Evolutionary conservation across 30 jellyfish, hydroid and myxozoan species (phyloP).

Genomic region (Hydractinia symbiolongicarpus): DNA sequence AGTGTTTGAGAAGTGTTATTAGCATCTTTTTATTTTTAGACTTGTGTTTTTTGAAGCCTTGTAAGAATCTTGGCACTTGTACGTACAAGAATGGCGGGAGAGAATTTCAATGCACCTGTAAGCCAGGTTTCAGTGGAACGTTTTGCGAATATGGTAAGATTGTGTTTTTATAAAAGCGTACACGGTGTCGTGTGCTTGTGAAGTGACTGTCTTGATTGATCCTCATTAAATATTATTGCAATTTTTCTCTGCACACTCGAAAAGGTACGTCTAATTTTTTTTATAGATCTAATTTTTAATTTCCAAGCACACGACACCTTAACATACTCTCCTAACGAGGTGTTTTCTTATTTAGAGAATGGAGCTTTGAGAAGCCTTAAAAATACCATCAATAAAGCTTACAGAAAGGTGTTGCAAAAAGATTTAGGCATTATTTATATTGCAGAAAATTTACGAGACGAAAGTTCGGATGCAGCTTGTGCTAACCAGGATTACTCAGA

Average conservation of each 20-base stretch:
- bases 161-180: neutral
- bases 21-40: neutral
- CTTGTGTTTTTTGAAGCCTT: neutral
- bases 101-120: neutral
- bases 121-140: neutral
- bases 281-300: neutral
- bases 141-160: slow-evolving; percentile 12
- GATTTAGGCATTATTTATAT: neutral
- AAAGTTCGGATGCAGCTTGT: neutral
- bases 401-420: neutral
- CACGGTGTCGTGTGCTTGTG: neutral
- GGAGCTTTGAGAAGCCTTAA: neutral
- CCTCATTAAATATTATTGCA: too few species aligned
- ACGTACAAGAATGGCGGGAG: neutral
- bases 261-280: neutral
- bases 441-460: neutral
- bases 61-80: slow-evolving; percentile 17
- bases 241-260: too few species aligned
- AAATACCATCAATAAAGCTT: neutral
- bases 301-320: slow-evolving; percentile 10
- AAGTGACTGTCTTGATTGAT: neutral
- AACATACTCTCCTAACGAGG: neutral
- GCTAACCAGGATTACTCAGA: neutral
- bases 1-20: too few species aligned
- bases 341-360: neutral